These are phyloP conservation scores for Anastatus disparis DNA, from an alignment of 1,140 invertebrate genomes.

Conservation along the genomic window DNA sequence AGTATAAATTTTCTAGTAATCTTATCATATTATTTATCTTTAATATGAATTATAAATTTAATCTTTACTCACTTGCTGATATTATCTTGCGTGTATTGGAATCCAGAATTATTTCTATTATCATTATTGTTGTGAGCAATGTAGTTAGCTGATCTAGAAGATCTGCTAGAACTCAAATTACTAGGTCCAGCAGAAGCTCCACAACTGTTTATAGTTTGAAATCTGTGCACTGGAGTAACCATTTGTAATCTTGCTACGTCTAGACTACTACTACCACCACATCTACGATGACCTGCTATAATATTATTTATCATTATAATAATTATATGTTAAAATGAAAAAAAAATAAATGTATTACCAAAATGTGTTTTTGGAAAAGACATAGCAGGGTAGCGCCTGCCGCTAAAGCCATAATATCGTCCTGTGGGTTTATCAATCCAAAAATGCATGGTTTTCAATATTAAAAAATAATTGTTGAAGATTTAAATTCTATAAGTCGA, in stretches of 20 bases:
- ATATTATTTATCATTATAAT: background rate
- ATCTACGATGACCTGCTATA: constrained; percentile 40
- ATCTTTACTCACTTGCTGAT: constrained; percentile 59
- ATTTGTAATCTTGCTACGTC: constrained; percentile 61
- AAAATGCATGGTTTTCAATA: constrained; percentile 56
- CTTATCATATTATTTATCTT: too few species aligned
- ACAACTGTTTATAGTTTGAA: constrained; percentile 71
- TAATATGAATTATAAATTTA: too few species aligned
- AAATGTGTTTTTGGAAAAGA: constrained; percentile 55
- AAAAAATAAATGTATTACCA: constrained; percentile 44
- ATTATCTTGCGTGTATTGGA: constrained; percentile 50
- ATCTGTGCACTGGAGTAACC: constrained; percentile 76
- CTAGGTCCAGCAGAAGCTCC: constrained; percentile 51
- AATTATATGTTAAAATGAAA: background rate
- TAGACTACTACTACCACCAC: constrained; percentile 22
- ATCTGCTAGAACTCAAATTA: constrained; percentile 46
- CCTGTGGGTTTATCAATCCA: constrained; percentile 62
- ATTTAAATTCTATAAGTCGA: background rate
- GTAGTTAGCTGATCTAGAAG: constrained; percentile 41
- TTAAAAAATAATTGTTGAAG: background rate
- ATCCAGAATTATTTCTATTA: constrained; percentile 43
- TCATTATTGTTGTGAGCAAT: constrained; percentile 49
- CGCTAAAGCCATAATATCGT: constrained; percentile 58
- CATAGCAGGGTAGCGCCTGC: constrained; percentile 58
- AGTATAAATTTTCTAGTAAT: too few species aligned